These are phyloP conservation scores for Lochmaea crataegi DNA, from an alignment of 2,888 invertebrate genomes.

Conservation along the genomic window DNA sequence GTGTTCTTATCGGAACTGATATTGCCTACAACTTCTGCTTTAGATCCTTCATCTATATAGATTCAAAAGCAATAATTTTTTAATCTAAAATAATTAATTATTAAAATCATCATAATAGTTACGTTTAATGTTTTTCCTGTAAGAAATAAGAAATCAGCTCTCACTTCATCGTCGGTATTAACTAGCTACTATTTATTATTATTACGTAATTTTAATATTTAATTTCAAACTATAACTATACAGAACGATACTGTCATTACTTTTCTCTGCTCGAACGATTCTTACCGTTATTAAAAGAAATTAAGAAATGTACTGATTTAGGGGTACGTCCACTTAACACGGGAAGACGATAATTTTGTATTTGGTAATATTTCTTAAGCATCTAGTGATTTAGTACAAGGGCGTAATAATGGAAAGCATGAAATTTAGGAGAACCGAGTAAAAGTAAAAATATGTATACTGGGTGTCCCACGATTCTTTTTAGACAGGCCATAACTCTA, in stretches of 20 bases:
- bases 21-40: no score
- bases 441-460: no score
- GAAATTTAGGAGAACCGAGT: no score
- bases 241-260: constrained; percentile 18
- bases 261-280: constrained; percentile 13
- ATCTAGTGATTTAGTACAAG: background rate
- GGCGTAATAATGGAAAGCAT: background rate
- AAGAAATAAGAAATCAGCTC: background rate
- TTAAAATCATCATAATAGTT: no score
- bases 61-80: no score
- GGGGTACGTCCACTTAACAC: constrained; percentile 3
- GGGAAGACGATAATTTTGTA: constrained; percentile 16
- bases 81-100: no score
- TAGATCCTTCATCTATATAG: no score
- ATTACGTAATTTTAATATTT: constrained; percentile 19
- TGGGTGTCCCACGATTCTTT: no score
- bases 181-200: constrained; percentile 8
- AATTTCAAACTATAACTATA: constrained; percentile 20
- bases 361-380: constrained; percentile 15
- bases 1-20: no score
- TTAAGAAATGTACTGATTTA: constrained; percentile 26
- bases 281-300: constrained; percentile 22
- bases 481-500: no score
- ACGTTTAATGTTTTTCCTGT: no score
- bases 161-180: background rate